phyloP scores from a whole-genome alignment of 2,113 vertebrate species.

The Xiphophorus maculatus region DNA sequence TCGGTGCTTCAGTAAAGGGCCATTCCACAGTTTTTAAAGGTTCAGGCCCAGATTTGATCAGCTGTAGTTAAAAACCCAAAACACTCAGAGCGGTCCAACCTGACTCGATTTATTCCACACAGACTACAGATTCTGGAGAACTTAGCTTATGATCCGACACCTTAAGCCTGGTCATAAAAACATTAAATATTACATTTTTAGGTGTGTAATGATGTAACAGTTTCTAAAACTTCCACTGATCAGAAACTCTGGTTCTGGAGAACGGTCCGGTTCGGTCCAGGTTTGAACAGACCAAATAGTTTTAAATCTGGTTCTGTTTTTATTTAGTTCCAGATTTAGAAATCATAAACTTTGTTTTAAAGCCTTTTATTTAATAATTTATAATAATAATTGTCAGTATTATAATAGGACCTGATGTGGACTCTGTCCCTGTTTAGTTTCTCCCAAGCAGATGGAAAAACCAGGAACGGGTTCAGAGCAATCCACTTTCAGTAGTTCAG shows the following conservation, averaged over 20 bases:
- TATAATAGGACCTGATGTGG: no score
- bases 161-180: neutral
- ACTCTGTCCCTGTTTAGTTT: no score
- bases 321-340: neutral
- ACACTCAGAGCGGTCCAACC: no score
- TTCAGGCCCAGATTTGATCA: neutral
- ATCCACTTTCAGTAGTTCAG: neutral
- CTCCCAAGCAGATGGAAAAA: no score
- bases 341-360: neutral
- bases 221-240: neutral
- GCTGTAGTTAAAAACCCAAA: no score
- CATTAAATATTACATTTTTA: neutral
- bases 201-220: neutral
- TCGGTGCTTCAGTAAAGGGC: neutral
- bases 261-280: no score
- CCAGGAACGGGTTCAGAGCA: no score
- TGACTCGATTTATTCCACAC: no score
- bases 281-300: no score
- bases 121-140: neutral
- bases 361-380: neutral
- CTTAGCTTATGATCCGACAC: neutral
- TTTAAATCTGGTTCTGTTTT: neutral
- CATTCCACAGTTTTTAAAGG: neutral
- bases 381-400: neutral
- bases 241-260: no score